Evolutionary conservation across 2,888 invertebrate genomes (phyloP), one percentile per base, ranked within the genome.

Genomic region (Lissonota sp.): DNA sequence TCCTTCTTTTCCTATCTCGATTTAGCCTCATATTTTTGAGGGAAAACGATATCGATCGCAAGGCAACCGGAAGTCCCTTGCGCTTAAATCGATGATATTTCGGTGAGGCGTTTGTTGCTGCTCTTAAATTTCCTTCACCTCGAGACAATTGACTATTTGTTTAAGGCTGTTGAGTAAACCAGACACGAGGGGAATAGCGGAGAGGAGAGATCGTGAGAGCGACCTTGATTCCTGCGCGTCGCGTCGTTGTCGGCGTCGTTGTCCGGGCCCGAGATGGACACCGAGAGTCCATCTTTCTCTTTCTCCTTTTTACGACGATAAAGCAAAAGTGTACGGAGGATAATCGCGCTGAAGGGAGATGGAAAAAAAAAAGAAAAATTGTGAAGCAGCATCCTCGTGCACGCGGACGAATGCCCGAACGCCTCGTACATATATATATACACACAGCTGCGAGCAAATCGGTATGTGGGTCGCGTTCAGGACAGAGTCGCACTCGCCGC

Each of bases 391-490:
- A 80, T 84, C 84, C 75, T 80, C 69, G 82, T 42, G 58, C 49
- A 66, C 69, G 73, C 69, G 73, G 64, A 66, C 79, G 73, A 78
- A 75, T 57, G 76, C 72, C 77, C 26, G 26, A 26, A 26, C 26
- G 26, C 26, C 3, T 26, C 26, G 26, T 26, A 26, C 26, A 26
- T n/a, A n/a, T n/a, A n/a, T n/a, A n/a, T n/a, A n/a, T n/a, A n/a
- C n/a, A n/a, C n/a, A 73, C 66, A n/a, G 80, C 84, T 74, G 84
- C 85, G 87, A 83, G 60, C 82, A 87, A 89, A 88, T 89, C 87
- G 86, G 87, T 91, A 92, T 92, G 90, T 92, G 91, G 91, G 91
- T 92, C 91, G 90, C 77, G 79, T 83, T 6, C 74, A 82, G 85
- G 80, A 16, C 83, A 72, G 67, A 55, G 51, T 39, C 67, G 49